Conservation (phyloP, 2,888 invertebrate genomes). For the Augochlorella aurata region DNA sequence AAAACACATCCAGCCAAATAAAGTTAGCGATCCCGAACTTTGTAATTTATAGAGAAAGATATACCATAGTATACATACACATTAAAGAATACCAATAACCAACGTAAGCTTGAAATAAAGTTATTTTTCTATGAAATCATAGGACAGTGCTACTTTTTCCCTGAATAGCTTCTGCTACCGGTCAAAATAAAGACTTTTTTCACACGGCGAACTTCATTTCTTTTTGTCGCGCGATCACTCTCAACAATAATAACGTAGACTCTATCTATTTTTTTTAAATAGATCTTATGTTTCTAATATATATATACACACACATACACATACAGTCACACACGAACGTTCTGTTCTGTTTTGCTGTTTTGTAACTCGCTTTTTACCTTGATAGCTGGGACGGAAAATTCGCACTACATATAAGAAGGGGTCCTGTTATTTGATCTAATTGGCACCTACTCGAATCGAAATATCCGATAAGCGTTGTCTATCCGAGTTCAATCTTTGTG, state of each 20-base stretch:
- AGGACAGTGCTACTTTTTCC: constrained; percentile 71
- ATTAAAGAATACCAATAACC: constrained; percentile 15
- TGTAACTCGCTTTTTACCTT: constrained; percentile 6
- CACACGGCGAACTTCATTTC: constrained; percentile 16
- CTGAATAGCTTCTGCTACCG: constrained; percentile 63
- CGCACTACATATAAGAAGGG: constrained; percentile 33
- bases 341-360: constrained; percentile 20
- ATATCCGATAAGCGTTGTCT: constrained; percentile 15
- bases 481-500: constrained; percentile 2
- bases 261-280: constrained; percentile 2
- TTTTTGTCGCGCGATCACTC: constrained; percentile 26
- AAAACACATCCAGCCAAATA: constrained; percentile 61
- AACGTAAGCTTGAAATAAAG: constrained; percentile 72
- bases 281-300: constrained; percentile 8
- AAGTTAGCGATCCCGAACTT: constrained; percentile 71
- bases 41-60: constrained; percentile 69
- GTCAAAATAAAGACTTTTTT: constrained; percentile 36
- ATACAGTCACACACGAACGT: constrained; percentile 2
- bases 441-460: constrained; percentile 28
- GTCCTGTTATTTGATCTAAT: constrained; percentile 60
- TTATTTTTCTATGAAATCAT: constrained; percentile 70
- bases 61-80: neutral
- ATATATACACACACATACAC: neutral
- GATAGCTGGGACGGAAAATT: neutral
- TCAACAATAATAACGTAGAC: constrained; percentile 19